Evolutionary conservation across 2,113 vertebrate species (phyloP), one percentile per base, ranked within the genome.

Genomic region (Tragelaphus buxtoni): DNA sequence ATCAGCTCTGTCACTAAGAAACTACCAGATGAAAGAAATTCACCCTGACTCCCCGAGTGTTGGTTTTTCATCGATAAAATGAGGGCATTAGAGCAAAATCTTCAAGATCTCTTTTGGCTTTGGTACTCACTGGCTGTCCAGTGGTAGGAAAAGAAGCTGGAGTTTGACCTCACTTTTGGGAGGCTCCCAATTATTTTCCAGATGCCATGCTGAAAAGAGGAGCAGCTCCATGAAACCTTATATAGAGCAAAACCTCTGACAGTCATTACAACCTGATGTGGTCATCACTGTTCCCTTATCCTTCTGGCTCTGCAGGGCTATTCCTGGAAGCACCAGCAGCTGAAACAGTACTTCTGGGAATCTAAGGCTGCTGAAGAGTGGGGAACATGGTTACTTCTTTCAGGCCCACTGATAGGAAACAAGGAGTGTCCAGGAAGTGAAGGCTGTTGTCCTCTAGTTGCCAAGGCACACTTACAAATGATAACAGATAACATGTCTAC

Each of bases 311-410:
- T 80, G 30, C 51, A 92, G 32, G 58, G 53, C 65, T 90, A 77
- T 97, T 97, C 94, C 94, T 96, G 91, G 96, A 97, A 98, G 65
- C 47, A 81, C 42, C 72, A 51, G 0, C 13, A 63, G 16, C 49
- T 83, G 60, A 85, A 93, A 76, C 2, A 35, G 84, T 77, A 58
- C 94, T 96, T 96, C 83, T 94, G 87, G 84, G 87, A 97, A 97
- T 84, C 61, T 83, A n/a, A 39, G 26, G 60, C 61, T 16, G 13
- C 39, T 26, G 28, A 0, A 39, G 42, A 53, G 22, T 16, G 14
- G 63, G 51, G 13, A 20, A 30, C 7, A 49, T 55, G 65, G 28
- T 32, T 69, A 55, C 32, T 89, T 94, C 26, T 79, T 80, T 89
- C 51, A 84, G 83, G 22, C 9, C 60, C 69, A 89, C 0, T 84